Evolutionary conservation across 2,113 vertebrate genomes (phyloP).

Genomic region (Melanerpes aurifrons): DNA sequence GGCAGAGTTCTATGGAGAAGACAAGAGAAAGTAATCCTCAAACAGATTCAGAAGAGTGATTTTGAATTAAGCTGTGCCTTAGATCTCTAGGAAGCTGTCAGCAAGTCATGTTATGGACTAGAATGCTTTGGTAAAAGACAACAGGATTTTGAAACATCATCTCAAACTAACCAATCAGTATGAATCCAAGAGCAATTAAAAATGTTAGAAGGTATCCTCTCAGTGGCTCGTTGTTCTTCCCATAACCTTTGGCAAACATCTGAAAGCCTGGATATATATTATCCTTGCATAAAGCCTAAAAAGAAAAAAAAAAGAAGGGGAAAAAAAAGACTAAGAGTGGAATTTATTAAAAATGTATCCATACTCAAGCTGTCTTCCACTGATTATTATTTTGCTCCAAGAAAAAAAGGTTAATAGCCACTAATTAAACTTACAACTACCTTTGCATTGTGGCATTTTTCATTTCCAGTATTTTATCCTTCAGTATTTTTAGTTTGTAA

Average conservation of each 20-base stretch:
- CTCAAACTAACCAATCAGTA: slow-evolving; percentile 90
- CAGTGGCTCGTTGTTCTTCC: slow-evolving; percentile 97
- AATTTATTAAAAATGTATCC: background rate
- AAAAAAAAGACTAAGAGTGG: background rate
- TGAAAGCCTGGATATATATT: slow-evolving; percentile 95
- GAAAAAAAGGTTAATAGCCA: background rate
- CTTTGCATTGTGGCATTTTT: background rate
- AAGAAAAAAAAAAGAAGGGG: slow-evolving; percentile 23
- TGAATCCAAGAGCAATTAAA: slow-evolving; percentile 94
- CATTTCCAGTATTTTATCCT: background rate
- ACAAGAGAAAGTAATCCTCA: background rate
- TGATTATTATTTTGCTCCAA: background rate
- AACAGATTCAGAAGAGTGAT: background rate
- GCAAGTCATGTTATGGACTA: background rate
- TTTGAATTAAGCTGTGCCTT: background rate
- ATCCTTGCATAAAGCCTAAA: slow-evolving; percentile 95
- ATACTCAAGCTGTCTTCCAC: background rate
- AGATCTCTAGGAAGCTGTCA: background rate
- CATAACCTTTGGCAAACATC: slow-evolving; percentile 95
- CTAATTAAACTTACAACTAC: background rate
- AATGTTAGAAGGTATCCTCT: slow-evolving; percentile 96
- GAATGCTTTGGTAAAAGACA: background rate
- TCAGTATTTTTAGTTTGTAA: background rate
- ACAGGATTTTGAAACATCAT: background rate
- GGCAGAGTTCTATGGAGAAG: background rate